Conservation (phyloP, 1,140 invertebrate species). For the Aphis craccivora region DNA sequence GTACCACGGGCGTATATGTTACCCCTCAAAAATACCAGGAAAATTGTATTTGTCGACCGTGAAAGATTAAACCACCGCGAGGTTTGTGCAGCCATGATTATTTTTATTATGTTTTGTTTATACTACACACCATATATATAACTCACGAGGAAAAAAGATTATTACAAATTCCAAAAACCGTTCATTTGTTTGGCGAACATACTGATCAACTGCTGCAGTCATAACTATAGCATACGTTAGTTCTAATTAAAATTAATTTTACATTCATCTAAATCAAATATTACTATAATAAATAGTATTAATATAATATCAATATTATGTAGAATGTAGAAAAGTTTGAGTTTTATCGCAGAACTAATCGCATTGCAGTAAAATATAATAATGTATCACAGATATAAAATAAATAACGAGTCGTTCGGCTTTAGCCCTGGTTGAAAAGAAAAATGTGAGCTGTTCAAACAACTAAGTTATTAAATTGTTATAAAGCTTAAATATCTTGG, state of each 20-base stretch:
- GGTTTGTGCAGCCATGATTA: neutral
- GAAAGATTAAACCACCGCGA: conserved; percentile 6
- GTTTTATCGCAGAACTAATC: neutral
- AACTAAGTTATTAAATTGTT: too few relatives aligned
- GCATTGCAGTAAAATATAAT: too few relatives aligned
- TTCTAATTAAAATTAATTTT: neutral
- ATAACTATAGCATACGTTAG: neutral
- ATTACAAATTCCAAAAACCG: neutral
- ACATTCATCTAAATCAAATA: neutral
- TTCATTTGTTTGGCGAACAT: neutral
- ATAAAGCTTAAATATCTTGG: too few relatives aligned
- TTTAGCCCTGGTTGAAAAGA: too few relatives aligned
- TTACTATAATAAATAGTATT: neutral
- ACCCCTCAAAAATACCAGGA: neutral
- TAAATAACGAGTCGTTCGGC: too few relatives aligned
- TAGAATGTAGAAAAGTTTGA: neutral
- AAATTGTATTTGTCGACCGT: conserved; percentile 1
- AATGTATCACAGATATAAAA: too few relatives aligned
- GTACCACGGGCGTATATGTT: neutral
- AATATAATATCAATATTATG: neutral
- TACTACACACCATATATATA: neutral
- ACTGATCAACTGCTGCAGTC: neutral
- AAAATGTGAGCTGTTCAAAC: too few relatives aligned
- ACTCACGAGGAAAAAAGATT: neutral
- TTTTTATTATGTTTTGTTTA: neutral